Conservation (phyloP, 2,888 invertebrate species). For the Calameuta idolon region DNA sequence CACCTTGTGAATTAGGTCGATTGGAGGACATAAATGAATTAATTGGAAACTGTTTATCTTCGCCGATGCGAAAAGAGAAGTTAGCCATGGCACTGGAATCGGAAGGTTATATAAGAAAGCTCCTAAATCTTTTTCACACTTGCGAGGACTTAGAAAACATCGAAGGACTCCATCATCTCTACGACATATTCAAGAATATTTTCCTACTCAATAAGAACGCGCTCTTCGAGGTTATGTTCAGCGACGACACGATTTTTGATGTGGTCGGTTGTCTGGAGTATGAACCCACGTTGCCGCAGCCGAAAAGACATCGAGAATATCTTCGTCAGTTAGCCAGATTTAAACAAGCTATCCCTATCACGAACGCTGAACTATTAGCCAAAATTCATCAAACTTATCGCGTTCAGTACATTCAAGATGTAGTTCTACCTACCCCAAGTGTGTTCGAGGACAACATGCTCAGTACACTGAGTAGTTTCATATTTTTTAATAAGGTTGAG, state of each 20-base stretch:
- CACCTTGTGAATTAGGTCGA: slow-evolving; percentile 93
- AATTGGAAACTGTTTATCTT: slow-evolving; percentile 87
- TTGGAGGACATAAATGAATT: slow-evolving; percentile 96
- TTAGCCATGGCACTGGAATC: slow-evolving; percentile 92
- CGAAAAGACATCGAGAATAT: slow-evolving; percentile 96
- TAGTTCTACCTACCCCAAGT: slow-evolving; percentile 97
- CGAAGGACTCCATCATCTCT: slow-evolving; percentile 94
- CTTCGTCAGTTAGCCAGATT: slow-evolving; percentile 92
- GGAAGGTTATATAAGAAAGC: slow-evolving; percentile 94
- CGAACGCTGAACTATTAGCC: slow-evolving; percentile 91
- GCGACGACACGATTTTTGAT: slow-evolving; percentile 96
- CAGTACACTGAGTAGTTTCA: slow-evolving; percentile 97
- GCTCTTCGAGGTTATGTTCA: slow-evolving; percentile 97
- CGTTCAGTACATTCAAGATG: slow-evolving; percentile 99
- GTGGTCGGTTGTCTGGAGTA: slow-evolving; percentile 99
- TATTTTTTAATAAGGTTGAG: slow-evolving; percentile 99
- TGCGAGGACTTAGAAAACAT: slow-evolving; percentile 97
- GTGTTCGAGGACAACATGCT: slow-evolving; percentile 99
- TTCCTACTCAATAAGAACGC: slow-evolving; percentile 98
- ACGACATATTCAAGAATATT: slow-evolving; percentile 98
- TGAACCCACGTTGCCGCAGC: slow-evolving; percentile 88
- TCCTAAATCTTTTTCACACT: slow-evolving; percentile 94
- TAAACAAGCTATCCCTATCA: slow-evolving; percentile 94
- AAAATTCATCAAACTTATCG: slow-evolving; percentile 99
- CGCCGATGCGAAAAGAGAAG: slow-evolving; percentile 93